Evolutionary conservation across 2,113 vertebrate species (phyloP).

Genomic region (Coptodon bakossiorum): DNA sequence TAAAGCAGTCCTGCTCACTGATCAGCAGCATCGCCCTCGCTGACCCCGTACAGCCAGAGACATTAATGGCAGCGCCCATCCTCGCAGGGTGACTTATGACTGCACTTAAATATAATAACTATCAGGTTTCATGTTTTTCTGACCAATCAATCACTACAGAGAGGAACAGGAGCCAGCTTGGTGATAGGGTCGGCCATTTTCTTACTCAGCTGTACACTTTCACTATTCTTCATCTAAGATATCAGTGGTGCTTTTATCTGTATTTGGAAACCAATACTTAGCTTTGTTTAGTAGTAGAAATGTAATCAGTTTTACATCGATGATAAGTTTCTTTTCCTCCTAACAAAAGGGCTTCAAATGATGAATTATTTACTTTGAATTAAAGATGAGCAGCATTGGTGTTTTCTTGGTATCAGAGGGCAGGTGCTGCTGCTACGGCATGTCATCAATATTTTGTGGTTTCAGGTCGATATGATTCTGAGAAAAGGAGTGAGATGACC

Average conservation of each 20-base stretch:
- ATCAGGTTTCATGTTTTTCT: neutral
- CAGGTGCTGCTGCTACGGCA: fast-evolving
- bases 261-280: neutral
- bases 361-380: fast-evolving
- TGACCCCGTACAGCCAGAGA: fast-evolving
- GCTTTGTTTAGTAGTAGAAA: neutral
- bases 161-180: neutral
- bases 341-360: neutral
- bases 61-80: neutral
- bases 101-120: neutral
- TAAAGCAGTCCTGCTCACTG: fast-evolving
- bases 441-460: neutral
- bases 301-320: fast-evolving
- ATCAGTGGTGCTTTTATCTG: neutral
- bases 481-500: neutral
- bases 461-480: neutral
- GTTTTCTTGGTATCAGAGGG: neutral
- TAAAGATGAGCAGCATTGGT: neutral
- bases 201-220: neutral
- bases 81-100: neutral
- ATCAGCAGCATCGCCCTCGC: neutral
- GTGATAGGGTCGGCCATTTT: neutral
- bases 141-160: neutral
- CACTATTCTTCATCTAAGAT: too few species aligned
- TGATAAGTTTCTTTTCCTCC: fast-evolving